A percentile compares a stretch with the other conserved stretches of the same genome.
phyloP scores from a whole-genome alignment of 53 echinoderm and acorn worm genomes.

The Holothuria scabra region DNA sequence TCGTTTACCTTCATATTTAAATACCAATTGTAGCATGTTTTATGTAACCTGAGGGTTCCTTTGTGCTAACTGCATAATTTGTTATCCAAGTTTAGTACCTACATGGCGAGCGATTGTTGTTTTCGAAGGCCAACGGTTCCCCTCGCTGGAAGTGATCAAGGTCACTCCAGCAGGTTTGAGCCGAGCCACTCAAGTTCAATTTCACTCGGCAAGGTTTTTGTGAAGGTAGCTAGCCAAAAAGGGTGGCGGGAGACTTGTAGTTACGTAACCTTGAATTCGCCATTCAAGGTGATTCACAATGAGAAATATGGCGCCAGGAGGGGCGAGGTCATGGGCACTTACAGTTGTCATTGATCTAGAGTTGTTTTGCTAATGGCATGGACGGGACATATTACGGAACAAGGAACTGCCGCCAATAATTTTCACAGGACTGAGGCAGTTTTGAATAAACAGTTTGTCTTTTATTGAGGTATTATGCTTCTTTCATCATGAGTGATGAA shows the following conservation, averaged over 20 bases:
- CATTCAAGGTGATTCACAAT: slow-evolving; percentile 40
- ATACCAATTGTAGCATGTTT: no score
- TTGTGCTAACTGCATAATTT: no score
- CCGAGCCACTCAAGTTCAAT: slow-evolving; percentile 37
- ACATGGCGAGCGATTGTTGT: background rate
- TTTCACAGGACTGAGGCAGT: no score
- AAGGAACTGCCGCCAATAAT: no score
- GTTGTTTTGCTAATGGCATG: slow-evolving; percentile 32
- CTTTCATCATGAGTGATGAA: no score
- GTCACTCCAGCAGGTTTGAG: slow-evolving; percentile 30
- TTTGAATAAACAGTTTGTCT: no score
- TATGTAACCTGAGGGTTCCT: no score
- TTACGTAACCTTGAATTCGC: slow-evolving; percentile 40
- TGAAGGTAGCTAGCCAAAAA: slow-evolving; percentile 18
- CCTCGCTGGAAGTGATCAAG: slow-evolving; percentile 19
- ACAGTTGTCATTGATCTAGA: slow-evolving; percentile 1
- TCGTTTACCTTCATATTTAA: no score
- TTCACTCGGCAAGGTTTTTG: slow-evolving; percentile 33
- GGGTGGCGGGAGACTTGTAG: background rate
- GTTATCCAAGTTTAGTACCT: background rate
- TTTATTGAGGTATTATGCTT: no score
- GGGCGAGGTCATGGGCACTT: slow-evolving; percentile 30
- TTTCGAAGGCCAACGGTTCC: slow-evolving; percentile 19
- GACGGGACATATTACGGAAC: no score
- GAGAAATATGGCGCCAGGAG: slow-evolving; percentile 36